These are phyloP conservation scores for Sebastes schlegelii DNA, from an alignment of 2,113 vertebrate genomes.

Conservation along the genomic window DNA sequence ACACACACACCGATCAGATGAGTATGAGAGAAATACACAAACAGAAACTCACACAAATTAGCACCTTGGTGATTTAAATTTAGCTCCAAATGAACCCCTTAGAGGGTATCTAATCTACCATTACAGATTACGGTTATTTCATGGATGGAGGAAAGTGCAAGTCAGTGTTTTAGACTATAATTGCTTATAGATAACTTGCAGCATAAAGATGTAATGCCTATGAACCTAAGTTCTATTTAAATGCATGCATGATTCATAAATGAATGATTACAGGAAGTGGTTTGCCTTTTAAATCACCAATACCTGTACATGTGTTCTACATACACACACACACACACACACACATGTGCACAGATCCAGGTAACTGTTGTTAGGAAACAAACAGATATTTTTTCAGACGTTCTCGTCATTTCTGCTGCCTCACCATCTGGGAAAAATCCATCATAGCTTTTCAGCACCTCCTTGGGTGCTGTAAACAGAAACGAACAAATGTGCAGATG, in stretches of 20 bases:
- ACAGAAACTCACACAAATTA: conserved; percentile 62
- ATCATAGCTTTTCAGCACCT: conserved; percentile 39
- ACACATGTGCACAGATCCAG: not conserved
- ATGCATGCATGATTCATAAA: not conserved
- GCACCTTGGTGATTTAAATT: conserved; percentile 58
- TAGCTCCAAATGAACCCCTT: conserved; percentile 49
- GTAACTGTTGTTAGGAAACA: conserved; percentile 24
- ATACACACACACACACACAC: not conserved
- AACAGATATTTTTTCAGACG: conserved; percentile 33
- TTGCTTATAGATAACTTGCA: not conserved
- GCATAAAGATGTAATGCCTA: conserved; percentile 13
- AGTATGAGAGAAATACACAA: conserved; percentile 23
- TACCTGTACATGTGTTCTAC: not conserved
- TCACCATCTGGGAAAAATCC: conserved; percentile 58
- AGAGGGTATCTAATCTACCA: not conserved
- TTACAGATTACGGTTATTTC: conserved; percentile 42
- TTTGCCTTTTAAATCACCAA: not conserved
- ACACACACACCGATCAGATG: not conserved
- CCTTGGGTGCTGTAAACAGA: conserved; percentile 37
- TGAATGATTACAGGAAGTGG: not conserved
- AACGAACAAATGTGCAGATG: conserved; percentile 31
- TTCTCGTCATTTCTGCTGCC: conserved; percentile 22
- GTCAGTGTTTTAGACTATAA: conserved; percentile 20
- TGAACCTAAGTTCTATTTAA: not conserved
- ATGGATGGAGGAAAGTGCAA: conserved; percentile 12